Conservation (phyloP, 2,888 invertebrate genomes). For the Campoplex capitator region DNA sequence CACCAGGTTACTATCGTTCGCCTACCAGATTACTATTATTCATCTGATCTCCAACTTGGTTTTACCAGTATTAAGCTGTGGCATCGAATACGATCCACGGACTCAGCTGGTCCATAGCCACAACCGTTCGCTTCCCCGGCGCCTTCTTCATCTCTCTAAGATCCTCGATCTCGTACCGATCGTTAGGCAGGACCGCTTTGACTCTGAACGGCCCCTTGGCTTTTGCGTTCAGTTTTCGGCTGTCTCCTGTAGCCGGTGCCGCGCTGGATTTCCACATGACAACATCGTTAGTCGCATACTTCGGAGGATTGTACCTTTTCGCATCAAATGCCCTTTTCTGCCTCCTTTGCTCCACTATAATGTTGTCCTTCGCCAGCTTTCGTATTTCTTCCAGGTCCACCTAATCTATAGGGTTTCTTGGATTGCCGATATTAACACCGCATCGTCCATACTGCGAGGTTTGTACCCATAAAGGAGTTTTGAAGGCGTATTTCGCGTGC, state of each 20-base stretch:
- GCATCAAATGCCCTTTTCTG: slow-evolving; percentile 63
- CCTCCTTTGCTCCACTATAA: slow-evolving; percentile 43
- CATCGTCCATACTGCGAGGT: slow-evolving; percentile 60
- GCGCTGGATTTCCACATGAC: slow-evolving; percentile 59
- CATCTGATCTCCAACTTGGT: not conserved
- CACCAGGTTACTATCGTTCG: no score
- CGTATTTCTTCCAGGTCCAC: slow-evolving; percentile 57
- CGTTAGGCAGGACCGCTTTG: slow-evolving; percentile 69
- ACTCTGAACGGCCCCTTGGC: slow-evolving; percentile 70
- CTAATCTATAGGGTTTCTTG: slow-evolving; percentile 59
- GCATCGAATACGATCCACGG: slow-evolving; percentile 47
- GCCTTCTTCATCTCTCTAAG: slow-evolving; percentile 69
- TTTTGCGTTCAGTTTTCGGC: slow-evolving; percentile 66
- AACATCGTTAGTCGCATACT: slow-evolving; percentile 65
- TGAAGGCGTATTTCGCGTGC: not conserved
- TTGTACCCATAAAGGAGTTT: slow-evolving; percentile 66
- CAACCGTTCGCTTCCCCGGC: slow-evolving; percentile 59
- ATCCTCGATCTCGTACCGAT: slow-evolving; percentile 72
- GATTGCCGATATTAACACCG: slow-evolving; percentile 45
- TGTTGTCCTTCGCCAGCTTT: slow-evolving; percentile 43
- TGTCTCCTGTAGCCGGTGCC: slow-evolving; percentile 66
- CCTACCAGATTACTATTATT: no score
- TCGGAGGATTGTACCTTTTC: slow-evolving; percentile 49
- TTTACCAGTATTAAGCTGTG: not conserved
- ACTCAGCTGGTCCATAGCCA: slow-evolving; percentile 64